A percentile compares a stretch with the other conserved stretches of the same genome.
Conservation (phyloP, 2,797 vertebrate species). For the Melanotaenia nigrans region DNA sequence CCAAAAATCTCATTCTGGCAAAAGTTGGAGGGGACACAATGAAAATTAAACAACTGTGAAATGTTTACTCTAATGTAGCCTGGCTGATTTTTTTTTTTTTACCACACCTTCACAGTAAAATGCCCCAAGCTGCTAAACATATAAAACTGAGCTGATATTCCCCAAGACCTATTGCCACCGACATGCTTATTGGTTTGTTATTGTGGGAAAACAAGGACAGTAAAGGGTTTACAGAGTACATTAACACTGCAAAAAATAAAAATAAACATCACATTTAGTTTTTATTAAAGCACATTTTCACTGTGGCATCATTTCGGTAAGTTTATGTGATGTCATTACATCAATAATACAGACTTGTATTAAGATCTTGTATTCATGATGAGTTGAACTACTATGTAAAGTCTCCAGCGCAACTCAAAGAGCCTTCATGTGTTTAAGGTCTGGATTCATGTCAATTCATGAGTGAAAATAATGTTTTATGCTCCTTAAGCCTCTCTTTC, state of each 20-base stretch:
- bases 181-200: not conserved
- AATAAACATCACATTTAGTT: too few species aligned
- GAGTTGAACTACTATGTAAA: not conserved
- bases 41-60: slow-evolving; percentile 3
- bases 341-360: too few species aligned
- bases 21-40: slow-evolving; percentile 13
- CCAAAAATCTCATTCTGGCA: slow-evolving; percentile 12
- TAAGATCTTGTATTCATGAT: not conserved
- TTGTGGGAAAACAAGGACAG: not conserved
- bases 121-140: too few species aligned
- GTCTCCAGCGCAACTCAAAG: not conserved
- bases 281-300: too few species aligned
- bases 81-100: too few species aligned
- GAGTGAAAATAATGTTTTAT: not conserved
- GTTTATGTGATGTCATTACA: too few species aligned
- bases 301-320: too few species aligned
- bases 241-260: not conserved
- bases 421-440: not conserved
- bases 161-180: not conserved
- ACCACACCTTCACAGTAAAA: too few species aligned
- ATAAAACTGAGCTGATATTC: not conserved
- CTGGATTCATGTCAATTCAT: too few species aligned
- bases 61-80: not conserved
- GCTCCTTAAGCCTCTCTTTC: not conserved
- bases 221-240: not conserved